Evolutionary conservation across 2,113 vertebrate species (phyloP), one percentile per base, ranked within the genome.

Genomic region (Sphaerodactylus townsendi): DNA sequence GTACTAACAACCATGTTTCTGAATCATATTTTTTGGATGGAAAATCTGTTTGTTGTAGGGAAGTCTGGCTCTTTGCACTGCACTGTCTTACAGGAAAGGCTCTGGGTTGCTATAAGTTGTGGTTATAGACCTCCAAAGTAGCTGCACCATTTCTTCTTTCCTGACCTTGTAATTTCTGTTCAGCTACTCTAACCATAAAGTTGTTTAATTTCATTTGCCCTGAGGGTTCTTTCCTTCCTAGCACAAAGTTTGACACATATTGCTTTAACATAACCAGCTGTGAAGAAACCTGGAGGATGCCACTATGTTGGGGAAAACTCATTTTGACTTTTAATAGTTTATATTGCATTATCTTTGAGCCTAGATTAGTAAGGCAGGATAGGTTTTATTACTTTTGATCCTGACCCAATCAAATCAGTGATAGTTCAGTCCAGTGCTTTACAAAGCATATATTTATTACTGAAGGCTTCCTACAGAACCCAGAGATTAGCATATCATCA

Each of bases 181-280:
- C 87, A 93, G 81, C 87, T 92, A 84, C 85, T 89, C 59, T 90
- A 75, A 13, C 79, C 33, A 30, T 92, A 87, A 83, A 91, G 35
- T 85, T 90, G 83, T 86, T 93, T 92, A 79, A 90, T 93, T 94
- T 90, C 78, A 82, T 62, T 68, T 86, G 89, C 89, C 93, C 88
- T 89, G 79, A 88, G 88, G 91, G 86, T 85, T 92, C 87, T 89
- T 86, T 88, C 50, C 88, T 89, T 68, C 17, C 82, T 88, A 86
- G 83, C 88, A 91, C 86, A 92, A 89, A 94, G 89, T 84, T 92
- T 87, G 89, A 92, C 87, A 90, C 84, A 90, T 82, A 87, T 92
- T 89, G 88, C 86, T 83, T 90, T 73, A 89, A 80, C 71, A 85
- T 21, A 86, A 80, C 83, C 79, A 74, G 71, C 62, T 74, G 83